Evolutionary conservation across 2,113 vertebrate species (phyloP).

Genomic region (Lepidothrix coronata): DNA sequence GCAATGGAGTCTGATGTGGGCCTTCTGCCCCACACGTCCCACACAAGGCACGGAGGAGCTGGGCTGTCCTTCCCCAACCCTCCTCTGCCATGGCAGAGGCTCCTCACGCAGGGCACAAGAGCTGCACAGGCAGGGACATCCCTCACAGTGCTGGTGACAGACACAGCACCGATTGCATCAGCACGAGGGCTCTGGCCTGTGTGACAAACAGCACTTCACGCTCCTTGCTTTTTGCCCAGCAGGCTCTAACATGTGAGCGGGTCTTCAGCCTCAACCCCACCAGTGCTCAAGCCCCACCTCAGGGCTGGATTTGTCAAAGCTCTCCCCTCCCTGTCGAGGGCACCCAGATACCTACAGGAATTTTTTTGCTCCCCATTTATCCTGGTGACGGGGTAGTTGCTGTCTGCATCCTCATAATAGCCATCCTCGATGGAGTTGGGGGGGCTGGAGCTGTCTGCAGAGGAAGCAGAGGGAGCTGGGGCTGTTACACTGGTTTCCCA

Average conservation of each 20-base stretch:
- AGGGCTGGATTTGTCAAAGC: not conserved
- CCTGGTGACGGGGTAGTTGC: slow-evolving; percentile 89
- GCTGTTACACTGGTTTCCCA: not conserved
- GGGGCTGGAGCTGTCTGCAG: slow-evolving; percentile 86
- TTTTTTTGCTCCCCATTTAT: slow-evolving; percentile 89
- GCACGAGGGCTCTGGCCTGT: not conserved
- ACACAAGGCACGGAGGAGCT: accelerated
- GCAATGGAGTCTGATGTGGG: accelerated
- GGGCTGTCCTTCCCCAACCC: not conserved
- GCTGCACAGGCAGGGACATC: not conserved
- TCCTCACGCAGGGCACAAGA: accelerated
- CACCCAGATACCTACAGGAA: slow-evolving; percentile 81
- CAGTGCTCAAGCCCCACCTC: not conserved
- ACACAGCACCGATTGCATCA: accelerated
- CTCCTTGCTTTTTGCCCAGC: not conserved
- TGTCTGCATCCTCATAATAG: slow-evolving; percentile 96
- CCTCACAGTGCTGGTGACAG: not conserved
- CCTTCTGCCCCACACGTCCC: not conserved
- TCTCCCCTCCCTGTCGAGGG: not conserved
- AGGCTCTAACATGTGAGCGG: accelerated
- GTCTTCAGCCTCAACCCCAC: not conserved
- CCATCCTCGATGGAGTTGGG: slow-evolving; percentile 89
- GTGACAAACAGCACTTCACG: not conserved
- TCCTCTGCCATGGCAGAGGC: not conserved
- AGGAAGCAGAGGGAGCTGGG: slow-evolving; percentile 10